Base-by-base conservation (phyloP, 2,113 vertebrate species). In the Pagrus major region DNA sequence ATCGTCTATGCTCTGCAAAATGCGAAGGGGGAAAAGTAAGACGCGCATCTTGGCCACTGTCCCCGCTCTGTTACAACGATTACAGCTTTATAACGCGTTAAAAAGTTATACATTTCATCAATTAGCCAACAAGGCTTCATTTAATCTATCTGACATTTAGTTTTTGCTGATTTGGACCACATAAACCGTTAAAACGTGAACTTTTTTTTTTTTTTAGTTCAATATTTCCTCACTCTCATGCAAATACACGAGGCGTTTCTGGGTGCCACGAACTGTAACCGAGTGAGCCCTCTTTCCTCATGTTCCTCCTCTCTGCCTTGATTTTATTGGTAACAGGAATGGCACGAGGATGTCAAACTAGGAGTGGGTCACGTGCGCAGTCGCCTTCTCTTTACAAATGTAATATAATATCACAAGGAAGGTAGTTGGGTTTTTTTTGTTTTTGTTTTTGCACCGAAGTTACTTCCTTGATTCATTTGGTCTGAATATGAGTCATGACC, bases 1-100 rank as follows among this genome's bases (percentile, higher is more conserved):
- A 89, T 89, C 74, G 74, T 85, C 14, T 86, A 70, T 77, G 2
- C 0, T 16, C 1, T 4, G 5, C 2, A 31, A 10, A 44, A 21
- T 1, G 12, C 1, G 2, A 9, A 3, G 21, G 6, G 20, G 49
- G n/a, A 59, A 59, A 35, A 5, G 21, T 23, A 8, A 3, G 6
- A 55, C 52, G 25, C 6, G 29, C 21, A 21, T 10, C 14, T 18
- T 6, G 6, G 5, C 10, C 7, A 15, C 11, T 23, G 7, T 25
- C 6, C 6, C 27, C 1, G 18, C 8, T 46, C 4, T 12, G 49
- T 12, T 60, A n/a, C 61, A n/a, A 72, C 47, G n/a, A 56, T 52
- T 39, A 80, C 51, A n/a, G n/a, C 9, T n/a, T 11, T 3, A 20
- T 2, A 2, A 23, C 18, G n/a, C 16, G 2, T 20, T 20, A 9